Percentiles rank a stretch among this genome's conserved stretches.
phyloP scores from a whole-genome alignment of 2,113 vertebrate species.

The Chionodraco myersi region DNA sequence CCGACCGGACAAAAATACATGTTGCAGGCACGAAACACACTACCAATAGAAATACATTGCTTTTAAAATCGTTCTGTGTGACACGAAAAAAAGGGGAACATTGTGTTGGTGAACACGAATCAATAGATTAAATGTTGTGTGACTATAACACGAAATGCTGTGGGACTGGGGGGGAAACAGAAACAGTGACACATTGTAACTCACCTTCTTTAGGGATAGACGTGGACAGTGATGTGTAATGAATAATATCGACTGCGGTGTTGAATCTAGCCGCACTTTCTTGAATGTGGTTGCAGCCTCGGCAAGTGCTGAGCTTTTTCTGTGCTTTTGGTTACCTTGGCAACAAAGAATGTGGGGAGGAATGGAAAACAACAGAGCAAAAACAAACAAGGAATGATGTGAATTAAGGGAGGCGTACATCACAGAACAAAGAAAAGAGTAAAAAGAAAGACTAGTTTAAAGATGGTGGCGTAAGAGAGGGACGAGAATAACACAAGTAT shows the following conservation, averaged over 20 bases:
- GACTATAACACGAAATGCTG: no score
- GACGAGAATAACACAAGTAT: constrained; percentile 99
- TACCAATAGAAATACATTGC: no score
- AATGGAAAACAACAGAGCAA: constrained; percentile 46
- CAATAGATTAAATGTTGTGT: no score
- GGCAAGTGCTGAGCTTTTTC: constrained; percentile 87
- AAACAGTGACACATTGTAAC: constrained; percentile 3
- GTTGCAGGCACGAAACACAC: no score
- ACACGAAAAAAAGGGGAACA: no score
- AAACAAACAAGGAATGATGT: constrained; percentile 75
- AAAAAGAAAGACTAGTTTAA: constrained; percentile 98
- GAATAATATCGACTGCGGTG: constrained; percentile 87
- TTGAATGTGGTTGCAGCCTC: constrained; percentile 70
- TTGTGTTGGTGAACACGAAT: no score
- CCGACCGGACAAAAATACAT: no score
- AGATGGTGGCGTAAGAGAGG: constrained; percentile 98
- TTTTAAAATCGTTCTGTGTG: no score
- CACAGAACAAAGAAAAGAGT: constrained; percentile 99
- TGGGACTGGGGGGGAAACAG: no score
- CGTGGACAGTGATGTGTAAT: constrained; percentile 26
- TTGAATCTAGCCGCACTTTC: constrained; percentile 80
- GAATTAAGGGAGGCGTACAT: constrained; percentile 66
- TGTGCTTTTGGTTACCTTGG: constrained; percentile 90
- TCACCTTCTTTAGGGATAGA: constrained; percentile 51
- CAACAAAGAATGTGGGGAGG: constrained; percentile 85